Base-by-base conservation (phyloP, 2,888 invertebrate genomes). In the Octodonta nipae region DNA sequence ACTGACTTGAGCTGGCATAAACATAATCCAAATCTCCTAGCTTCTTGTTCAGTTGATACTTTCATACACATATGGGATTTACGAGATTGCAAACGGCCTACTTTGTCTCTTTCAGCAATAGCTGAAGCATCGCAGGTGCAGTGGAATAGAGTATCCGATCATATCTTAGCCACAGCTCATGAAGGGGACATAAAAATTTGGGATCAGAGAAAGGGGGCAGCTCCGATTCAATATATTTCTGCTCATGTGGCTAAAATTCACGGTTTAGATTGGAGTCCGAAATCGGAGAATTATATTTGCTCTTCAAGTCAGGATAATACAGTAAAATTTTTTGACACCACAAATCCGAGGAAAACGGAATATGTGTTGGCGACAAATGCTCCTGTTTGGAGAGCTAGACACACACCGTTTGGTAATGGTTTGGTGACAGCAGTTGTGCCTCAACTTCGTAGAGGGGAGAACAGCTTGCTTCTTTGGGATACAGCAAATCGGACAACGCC, bases 291-390 rank as follows among this genome's bases (percentile, higher is more conserved):
- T 43, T 84, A 85, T 51, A 60, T 88, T 36, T 83, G 85, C 26
- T 91, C 93, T 5, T 88, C 88, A 35, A 91, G 92, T 64, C 91
- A 93, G 64, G 93, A 95, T 63, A 84, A 87, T 34, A 87, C 88
- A 29, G 89, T 93, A 2, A 92, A 92, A 65, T 86, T 89, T 61
- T 93, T 91, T 65, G 88, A 92, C 58, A 81, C 85, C 2, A 80
- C 78, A 41, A 86, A 82, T 68, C 82, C 86, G 4, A 70, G 85
- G 43, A 73, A 82, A 45, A 78, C 86, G 2, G 89, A 89, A 54
- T 84, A 77, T 61, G 75, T 83, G 36, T 73, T 92, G 35, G 82
- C 81, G 45, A 84, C 88, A 0, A 76, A 80, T 43, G 79, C 78
- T 26, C 88, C 88, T 1, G 87, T 93, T 1, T 93, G 92, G 92